phyloP scores from a whole-genome alignment of 2,888 invertebrate genomes.

The Charanyca ferruginea region DNA sequence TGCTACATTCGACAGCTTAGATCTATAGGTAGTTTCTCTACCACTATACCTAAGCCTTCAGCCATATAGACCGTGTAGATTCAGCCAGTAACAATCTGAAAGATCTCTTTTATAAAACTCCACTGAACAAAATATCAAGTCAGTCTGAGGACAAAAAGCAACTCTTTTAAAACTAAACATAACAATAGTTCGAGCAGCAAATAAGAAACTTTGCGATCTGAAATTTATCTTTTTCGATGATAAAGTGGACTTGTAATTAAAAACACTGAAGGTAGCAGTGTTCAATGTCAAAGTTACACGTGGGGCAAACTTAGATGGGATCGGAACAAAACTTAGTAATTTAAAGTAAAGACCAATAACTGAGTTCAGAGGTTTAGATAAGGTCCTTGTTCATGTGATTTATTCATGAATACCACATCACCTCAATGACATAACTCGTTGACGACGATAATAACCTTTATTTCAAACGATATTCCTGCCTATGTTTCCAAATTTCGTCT shows the following conservation, averaged over 20 bases:
- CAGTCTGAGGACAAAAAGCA: not conserved
- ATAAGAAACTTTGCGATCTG: not conserved
- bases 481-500: too few relatives aligned
- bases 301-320: slow-evolving; percentile 27
- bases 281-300: slow-evolving; percentile 45
- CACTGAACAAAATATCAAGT: not conserved
- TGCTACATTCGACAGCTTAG: too few relatives aligned
- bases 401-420: not conserved
- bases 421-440: too few relatives aligned
- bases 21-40: too few relatives aligned
- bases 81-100: too few relatives aligned
- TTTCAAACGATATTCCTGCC: too few relatives aligned
- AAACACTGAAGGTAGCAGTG: slow-evolving; percentile 35
- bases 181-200: not conserved
- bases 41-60: too few relatives aligned
- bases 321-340: slow-evolving; percentile 27
- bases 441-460: too few relatives aligned
- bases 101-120: too few relatives aligned
- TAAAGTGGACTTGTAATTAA: slow-evolving; percentile 36
- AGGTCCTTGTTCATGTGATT: not conserved
- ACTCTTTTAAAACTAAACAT: not conserved
- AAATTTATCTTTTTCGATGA: slow-evolving; percentile 27
- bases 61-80: too few relatives aligned
- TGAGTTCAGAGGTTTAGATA: slow-evolving; percentile 26
- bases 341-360: slow-evolving; percentile 19